These are phyloP conservation scores for Hydroisotoma schaefferi DNA, from an alignment of 2,888 invertebrate species.

Conservation along the genomic window DNA sequence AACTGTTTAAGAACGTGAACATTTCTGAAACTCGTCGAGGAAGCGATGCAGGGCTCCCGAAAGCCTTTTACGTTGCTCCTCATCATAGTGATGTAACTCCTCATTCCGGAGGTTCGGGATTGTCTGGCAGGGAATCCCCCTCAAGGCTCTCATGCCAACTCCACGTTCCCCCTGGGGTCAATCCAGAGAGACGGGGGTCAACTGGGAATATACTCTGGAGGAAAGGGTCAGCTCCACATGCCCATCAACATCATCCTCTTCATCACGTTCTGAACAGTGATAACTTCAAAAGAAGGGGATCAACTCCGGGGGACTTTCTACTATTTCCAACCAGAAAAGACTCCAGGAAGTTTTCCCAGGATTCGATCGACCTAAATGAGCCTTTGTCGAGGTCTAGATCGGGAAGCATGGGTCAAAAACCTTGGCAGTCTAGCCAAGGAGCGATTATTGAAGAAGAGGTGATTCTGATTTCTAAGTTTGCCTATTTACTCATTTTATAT, in stretches of 20 bases:
- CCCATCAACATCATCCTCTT: conserved; percentile 25
- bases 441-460: conserved; percentile 49
- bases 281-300: conserved; percentile 39
- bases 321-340: conserved; percentile 32
- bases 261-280: conserved; percentile 35
- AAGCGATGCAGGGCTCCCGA: conserved; percentile 45
- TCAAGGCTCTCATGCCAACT: conserved; percentile 38
- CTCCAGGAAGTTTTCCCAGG: conserved; percentile 45
- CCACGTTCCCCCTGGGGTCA: conserved; percentile 39
- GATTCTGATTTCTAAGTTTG: conserved; percentile 16
- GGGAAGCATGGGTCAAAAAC: conserved; percentile 24
- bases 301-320: conserved; percentile 47
- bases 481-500: neutral
- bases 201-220: conserved; percentile 48
- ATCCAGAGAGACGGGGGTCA: conserved; percentile 45
- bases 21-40: conserved; percentile 39
- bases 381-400: conserved; percentile 11
- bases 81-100: conserved; percentile 36
- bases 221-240: conserved; percentile 41
- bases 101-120: conserved; percentile 22
- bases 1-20: conserved; percentile 44
- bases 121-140: conserved; percentile 38
- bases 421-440: conserved; percentile 38
- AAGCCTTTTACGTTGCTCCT: conserved; percentile 45
- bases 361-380: conserved; percentile 47